phyloP scores from a whole-genome alignment of 2,113 vertebrate genomes.

The Ailuropoda melanoleuca region DNA sequence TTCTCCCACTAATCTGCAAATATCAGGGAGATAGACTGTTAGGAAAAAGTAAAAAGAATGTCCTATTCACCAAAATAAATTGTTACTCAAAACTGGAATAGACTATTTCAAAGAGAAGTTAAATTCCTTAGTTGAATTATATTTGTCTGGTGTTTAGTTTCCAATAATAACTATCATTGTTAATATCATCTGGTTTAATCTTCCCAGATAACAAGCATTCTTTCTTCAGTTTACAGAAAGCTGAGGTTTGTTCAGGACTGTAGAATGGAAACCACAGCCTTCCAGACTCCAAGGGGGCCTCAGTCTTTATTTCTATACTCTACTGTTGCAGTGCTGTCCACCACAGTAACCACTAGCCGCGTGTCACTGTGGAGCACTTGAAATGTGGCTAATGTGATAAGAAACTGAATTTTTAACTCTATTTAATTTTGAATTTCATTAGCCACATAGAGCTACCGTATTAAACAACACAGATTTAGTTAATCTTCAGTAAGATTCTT shows the following conservation, averaged over 20 bases:
- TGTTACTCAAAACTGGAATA: neutral
- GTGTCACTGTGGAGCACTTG: neutral
- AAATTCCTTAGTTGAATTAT: neutral
- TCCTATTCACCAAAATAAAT: neutral
- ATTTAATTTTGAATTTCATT: neutral
- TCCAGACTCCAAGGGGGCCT: neutral
- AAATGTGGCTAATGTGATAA: neutral
- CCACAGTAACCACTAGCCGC: too few species aligned
- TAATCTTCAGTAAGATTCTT: neutral
- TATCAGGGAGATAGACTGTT: neutral
- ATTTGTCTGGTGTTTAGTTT: neutral
- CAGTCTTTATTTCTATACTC: neutral
- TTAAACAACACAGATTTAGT: neutral
- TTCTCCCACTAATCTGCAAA: neutral
- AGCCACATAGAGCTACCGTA: neutral
- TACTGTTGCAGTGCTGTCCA: neutral
- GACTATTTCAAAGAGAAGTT: constrained; percentile 11
- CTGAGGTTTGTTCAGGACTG: neutral
- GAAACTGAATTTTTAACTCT: neutral
- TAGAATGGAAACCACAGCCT: neutral
- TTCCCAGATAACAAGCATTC: neutral
- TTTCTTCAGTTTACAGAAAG: neutral
- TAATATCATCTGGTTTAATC: neutral
- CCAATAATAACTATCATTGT: neutral
- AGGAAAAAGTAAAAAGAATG: neutral